Evolutionary conservation across 2,113 vertebrate genomes (phyloP), one percentile per base, ranked within the genome.

Genomic region (Pterocles orientalis): DNA sequence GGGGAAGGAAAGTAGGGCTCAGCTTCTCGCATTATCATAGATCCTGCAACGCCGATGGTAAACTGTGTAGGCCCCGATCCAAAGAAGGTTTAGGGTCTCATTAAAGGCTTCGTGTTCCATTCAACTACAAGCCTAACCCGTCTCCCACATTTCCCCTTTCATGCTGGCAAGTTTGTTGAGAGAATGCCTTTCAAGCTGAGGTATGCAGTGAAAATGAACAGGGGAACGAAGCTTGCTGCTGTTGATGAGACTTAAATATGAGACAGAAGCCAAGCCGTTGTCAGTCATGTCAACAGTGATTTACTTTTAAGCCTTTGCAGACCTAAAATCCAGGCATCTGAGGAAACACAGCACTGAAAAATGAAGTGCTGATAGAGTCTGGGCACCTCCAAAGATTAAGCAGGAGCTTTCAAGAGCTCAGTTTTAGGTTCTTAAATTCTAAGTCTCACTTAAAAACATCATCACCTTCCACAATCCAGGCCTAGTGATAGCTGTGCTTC

Each of bases 261-360:
- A 94, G 88, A 72, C 60, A 91, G 80, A 87, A 94, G 57, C 73
- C 77, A 82, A 92, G 45, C 34, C 2, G 3, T 84, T 95, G 86
- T 95, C 91, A 85, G 69, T 96, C 93, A 87, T 82, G 93, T 96
- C 94, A 96, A 79, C 91, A 94, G 81, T 65, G 94, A 96, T 94
- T 92, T 94, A 75, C 53, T 82, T 61, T 34, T 89, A 91, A 95
- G 89, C 43, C 77, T 91, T 72, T 82, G 57, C 89, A 96, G 95
- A 71, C 53, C 43, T 64, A 85, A 87, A 95, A 87, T 79, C 75
- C 86, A 95, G 89, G 65, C 73, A 86, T 92, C 72, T 87, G 81
- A 94, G 48, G 60, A 91, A 95, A 92, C 0, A 0, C 77, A 87
- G 81, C 18, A 60, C 12, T 82, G 73, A 94, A 88, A 92, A 95